Conservation (phyloP, 2,113 vertebrate species). For the Euleptes europaea region DNA sequence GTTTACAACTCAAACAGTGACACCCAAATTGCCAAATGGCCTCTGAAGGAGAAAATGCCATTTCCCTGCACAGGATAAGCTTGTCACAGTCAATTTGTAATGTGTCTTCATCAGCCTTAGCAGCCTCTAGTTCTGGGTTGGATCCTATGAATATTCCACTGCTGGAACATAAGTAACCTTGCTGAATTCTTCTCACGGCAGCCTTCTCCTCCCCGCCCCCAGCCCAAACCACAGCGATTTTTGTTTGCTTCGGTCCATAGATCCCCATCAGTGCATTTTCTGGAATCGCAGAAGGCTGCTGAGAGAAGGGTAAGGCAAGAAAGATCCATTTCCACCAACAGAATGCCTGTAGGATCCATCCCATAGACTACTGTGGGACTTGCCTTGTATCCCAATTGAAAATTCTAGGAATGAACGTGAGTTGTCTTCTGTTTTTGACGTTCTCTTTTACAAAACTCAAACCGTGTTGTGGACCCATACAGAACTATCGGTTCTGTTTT, state of each 20-base stretch:
- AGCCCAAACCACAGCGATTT: too few species aligned
- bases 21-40: not conserved
- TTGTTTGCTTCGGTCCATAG: too few species aligned
- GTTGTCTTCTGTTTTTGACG: not conserved
- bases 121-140: not conserved
- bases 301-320: too few species aligned
- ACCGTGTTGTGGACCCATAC: not conserved
- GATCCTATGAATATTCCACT: too few species aligned
- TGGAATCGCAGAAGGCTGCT: too few species aligned
- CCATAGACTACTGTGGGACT: not conserved
- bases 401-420: not conserved
- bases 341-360: too few species aligned
- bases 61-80: not conserved
- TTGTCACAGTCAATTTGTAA: not conserved
- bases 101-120: not conserved
- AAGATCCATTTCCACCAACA: too few species aligned
- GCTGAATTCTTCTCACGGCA: too few species aligned
- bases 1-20: not conserved
- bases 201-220: too few species aligned
- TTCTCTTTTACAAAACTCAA: not conserved
- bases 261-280: too few species aligned
- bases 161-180: too few species aligned
- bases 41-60: not conserved
- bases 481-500: not conserved
- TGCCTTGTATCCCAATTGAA: not conserved